These are phyloP conservation scores for Xerus rutilus DNA, from an alignment of 2,797 vertebrate genomes.

Conservation along the genomic window DNA sequence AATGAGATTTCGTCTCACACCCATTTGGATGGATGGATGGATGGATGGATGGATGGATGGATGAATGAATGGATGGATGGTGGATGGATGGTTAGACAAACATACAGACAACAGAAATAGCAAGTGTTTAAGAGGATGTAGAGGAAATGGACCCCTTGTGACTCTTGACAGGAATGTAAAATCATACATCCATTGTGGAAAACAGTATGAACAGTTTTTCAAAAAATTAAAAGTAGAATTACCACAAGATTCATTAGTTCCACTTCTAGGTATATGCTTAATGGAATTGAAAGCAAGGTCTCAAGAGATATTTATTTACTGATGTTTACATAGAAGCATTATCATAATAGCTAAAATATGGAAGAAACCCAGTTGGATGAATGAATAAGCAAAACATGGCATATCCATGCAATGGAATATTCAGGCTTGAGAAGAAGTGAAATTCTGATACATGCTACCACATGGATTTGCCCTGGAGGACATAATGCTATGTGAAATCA, in stretches of 20 bases:
- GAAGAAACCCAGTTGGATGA: neutral
- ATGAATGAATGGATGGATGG: too few relatives aligned
- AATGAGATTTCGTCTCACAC: too few relatives aligned
- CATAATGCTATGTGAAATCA: neutral
- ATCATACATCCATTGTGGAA: neutral
- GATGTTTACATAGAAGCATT: neutral
- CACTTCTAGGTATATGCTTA: neutral
- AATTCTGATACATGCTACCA: neutral
- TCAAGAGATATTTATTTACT: neutral
- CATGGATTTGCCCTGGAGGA: neutral
- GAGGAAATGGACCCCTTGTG: neutral
- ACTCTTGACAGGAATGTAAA: neutral
- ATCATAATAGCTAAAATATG: neutral
- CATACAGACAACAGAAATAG: neutral
- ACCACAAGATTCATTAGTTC: neutral
- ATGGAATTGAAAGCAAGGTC: neutral
- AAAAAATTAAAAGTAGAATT: neutral
- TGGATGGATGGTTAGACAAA: too few relatives aligned
- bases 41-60: too few relatives aligned
- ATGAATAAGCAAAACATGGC: neutral
- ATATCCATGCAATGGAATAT: neutral
- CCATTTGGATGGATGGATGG: too few relatives aligned
- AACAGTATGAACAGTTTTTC: neutral
- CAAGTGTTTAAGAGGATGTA: neutral
- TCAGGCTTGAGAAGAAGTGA: neutral